Base-by-base conservation (phyloP, 2,888 invertebrate genomes). In the Matsumyia berberina region DNA sequence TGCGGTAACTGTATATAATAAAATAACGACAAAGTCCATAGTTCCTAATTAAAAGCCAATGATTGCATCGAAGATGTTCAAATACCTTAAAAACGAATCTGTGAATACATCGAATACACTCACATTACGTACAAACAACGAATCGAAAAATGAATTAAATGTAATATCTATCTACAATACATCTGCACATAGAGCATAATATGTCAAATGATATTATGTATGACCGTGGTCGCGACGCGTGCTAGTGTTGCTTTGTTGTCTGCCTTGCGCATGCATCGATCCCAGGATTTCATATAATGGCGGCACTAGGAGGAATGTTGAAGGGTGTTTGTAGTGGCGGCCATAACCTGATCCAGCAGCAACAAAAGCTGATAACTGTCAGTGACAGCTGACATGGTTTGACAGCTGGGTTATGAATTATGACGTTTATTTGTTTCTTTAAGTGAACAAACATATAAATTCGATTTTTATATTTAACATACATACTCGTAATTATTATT, bases 371-470 rank as follows among this genome's bases (percentile, higher is more conserved):
- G 60, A 62, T 35, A 79, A 80, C 66, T 67, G 86, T 86, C 80
- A 80, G 17, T 79, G 77, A 82, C 87, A 87, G 87, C 87, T 87
- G 87, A 87, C 85, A 85, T 73, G 64, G 78, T 74, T 74, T 69
- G 17, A 67, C 37, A 57, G 42, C 58, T 77, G 35, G 58, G 51
- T 70, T 78, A 58, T 64, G 64, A 70, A 17, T 57, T 46, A 51
- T 9, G 35, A 29, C 1, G 12, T 9, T 51, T 66, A 39, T 42
- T 29, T 33, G 37, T 46, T 57, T 44, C 44, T 17, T 42, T 6
- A 62, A 64, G 12, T 53, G 31, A 55, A 29, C 33, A 64, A 67
- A 53, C 39, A 44, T 3, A 31, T n/a, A 44, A 44, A 44, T 37
- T 46, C 31, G 19, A 33, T 60, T 49, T 12, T 35, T 17, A n/a